Percentiles rank a stretch among this genome's conserved stretches.
Evolutionary conservation across 92 coral and sea anemone genomes (phyloP).

Genomic region (Epizoanthus illoricatus): DNA sequence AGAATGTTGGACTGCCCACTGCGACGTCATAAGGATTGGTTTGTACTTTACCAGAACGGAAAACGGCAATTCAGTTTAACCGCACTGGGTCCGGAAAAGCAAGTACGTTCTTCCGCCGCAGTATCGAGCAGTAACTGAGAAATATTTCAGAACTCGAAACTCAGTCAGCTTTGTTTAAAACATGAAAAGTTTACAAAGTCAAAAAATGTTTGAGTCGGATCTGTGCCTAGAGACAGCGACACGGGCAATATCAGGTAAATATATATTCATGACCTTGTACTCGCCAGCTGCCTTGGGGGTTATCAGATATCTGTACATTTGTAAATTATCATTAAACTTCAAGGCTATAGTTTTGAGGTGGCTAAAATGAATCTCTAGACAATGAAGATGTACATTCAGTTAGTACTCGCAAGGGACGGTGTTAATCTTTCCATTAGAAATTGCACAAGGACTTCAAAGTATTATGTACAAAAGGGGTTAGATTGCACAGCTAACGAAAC

Average conservation of each 20-base stretch:
- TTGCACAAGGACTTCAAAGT: not conserved
- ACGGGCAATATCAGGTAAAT: constrained; percentile 2
- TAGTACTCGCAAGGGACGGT: not conserved
- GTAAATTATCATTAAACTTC: not conserved
- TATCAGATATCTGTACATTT: constrained; percentile 19
- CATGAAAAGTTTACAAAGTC: not conserved
- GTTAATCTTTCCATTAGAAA: not conserved
- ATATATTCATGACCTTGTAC: constrained; percentile 13
- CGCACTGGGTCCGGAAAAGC: constrained; percentile 10
- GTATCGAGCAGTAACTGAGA: not conserved
- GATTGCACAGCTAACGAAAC: not conserved
- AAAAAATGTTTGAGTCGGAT: not conserved
- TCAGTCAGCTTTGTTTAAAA: not conserved
- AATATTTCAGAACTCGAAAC: not conserved
- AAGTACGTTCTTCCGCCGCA: constrained; percentile 7
- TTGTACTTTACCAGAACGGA: constrained; percentile 8
- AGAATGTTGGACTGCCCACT: not conserved
- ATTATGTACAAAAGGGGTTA: not conserved
- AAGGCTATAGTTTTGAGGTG: constrained; percentile 1
- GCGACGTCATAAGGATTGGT: not conserved
- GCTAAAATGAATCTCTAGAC: not conserved
- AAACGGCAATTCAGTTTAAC: constrained; percentile 7
- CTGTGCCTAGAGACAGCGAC: not conserved
- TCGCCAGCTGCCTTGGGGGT: constrained; percentile 32
- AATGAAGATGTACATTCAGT: not conserved